Conservation (phyloP, 1,140 invertebrate genomes). For the Temnothorax curvispinosus region DNA sequence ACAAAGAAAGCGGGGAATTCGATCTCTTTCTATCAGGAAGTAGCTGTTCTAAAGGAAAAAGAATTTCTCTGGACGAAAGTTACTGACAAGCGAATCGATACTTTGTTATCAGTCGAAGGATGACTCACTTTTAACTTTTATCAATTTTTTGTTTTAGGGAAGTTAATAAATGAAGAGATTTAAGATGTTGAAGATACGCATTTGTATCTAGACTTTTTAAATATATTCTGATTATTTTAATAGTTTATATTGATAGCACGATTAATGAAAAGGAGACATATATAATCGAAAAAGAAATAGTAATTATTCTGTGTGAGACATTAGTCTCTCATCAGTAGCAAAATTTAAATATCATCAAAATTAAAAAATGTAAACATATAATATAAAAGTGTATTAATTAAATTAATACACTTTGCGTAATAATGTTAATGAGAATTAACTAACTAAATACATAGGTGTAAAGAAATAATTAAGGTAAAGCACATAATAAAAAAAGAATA, state of each 20-base stretch:
- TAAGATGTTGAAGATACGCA: not conserved
- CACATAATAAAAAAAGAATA: not conserved
- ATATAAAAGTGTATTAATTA: not conserved
- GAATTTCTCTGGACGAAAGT: constrained; percentile 4
- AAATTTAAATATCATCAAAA: not conserved
- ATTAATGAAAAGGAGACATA: not conserved
- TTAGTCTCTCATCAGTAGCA: not conserved
- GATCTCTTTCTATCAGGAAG: constrained; percentile 24
- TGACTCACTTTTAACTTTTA: constrained; percentile 35
- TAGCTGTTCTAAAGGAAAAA: constrained; percentile 14
- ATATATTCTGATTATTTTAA: not conserved
- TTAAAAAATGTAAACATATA: not conserved
- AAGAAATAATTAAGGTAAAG: not conserved
- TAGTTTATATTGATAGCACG: not conserved
- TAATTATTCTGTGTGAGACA: not conserved
- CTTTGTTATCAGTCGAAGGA: not conserved
- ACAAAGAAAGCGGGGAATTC: constrained; percentile 39
- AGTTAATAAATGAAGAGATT: constrained; percentile 2
- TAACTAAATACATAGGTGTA: not conserved
- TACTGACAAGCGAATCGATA: constrained; percentile 14
- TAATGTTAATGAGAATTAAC: not conserved
- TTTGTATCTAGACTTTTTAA: not conserved
- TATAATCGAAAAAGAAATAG: not conserved
- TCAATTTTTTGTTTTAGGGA: not conserved
- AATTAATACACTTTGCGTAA: not conserved